Percentiles rank a stretch among this genome's conserved stretches.
phyloP scores from a whole-genome alignment of 1,140 invertebrate species.

The Eumeta japonica region DNA sequence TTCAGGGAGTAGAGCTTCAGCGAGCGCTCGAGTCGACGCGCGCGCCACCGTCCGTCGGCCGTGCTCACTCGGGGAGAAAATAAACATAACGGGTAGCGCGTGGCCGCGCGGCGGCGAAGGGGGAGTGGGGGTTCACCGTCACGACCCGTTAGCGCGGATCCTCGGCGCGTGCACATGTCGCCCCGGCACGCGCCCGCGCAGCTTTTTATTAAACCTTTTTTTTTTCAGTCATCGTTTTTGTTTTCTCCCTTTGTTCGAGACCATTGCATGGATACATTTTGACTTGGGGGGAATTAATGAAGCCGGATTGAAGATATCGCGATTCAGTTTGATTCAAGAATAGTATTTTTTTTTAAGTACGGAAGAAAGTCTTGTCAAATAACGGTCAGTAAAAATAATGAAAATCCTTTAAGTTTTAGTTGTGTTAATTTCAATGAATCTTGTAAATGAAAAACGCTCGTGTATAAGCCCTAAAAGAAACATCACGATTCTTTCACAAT shows the following conservation, averaged over 20 bases:
- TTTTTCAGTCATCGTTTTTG: slow-evolving; percentile 38
- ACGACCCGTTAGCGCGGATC: slow-evolving; percentile 42
- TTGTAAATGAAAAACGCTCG: too few relatives aligned
- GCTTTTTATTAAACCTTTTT: slow-evolving; percentile 34
- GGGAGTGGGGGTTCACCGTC: slow-evolving; percentile 22
- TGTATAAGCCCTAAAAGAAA: too few relatives aligned
- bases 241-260: slow-evolving; percentile 42
- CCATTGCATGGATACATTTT: slow-evolving; percentile 23
- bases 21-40: slow-evolving; percentile 7
- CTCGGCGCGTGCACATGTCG: slow-evolving; percentile 50
- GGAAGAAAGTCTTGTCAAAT: too few relatives aligned
- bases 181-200: slow-evolving; percentile 45
- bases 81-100: slow-evolving; percentile 26
- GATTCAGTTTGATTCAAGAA: slow-evolving; percentile 11
- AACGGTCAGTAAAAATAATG: too few relatives aligned
- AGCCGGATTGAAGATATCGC: slow-evolving; percentile 18
- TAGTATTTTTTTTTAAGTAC: slow-evolving; percentile 8
- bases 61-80: slow-evolving; percentile 8
- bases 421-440: too few relatives aligned
- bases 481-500: too few relatives aligned
- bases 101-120: slow-evolving; percentile 15
- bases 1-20: slow-evolving; percentile 49
- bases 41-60: slow-evolving; percentile 9
- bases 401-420: too few relatives aligned
- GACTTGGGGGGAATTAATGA: slow-evolving; percentile 23